Evolutionary conservation across 1,140 invertebrate species (phyloP).

Genomic region (Gryllus bimaculatus): DNA sequence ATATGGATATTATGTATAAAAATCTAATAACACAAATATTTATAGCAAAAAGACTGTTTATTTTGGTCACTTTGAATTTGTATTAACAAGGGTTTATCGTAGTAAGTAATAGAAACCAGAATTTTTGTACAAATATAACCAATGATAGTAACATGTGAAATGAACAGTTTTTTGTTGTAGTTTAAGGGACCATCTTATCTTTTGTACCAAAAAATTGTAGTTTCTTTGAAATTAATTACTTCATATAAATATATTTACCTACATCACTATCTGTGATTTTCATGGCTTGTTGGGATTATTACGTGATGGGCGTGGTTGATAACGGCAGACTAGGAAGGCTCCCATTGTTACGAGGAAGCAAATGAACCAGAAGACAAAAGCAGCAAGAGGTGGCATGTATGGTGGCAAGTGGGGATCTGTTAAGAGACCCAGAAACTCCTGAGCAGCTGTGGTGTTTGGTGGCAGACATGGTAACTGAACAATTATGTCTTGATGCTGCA

Average conservation of each 20-base stretch:
- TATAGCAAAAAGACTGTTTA: too few species aligned
- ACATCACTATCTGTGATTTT: neutral
- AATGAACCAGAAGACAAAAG: constrained; percentile 21
- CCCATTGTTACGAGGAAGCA: constrained; percentile 18
- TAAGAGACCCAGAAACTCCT: constrained; percentile 32
- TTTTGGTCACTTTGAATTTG: too few species aligned
- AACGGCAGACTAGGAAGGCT: constrained; percentile 17
- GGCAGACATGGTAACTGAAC: constrained; percentile 65
- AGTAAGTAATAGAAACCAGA: too few species aligned
- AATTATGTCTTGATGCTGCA: constrained; percentile 72
- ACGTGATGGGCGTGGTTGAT: constrained; percentile 10
- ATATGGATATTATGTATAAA: too few species aligned
- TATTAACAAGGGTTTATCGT: too few species aligned
- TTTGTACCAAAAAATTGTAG: too few species aligned
- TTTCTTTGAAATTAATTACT: too few species aligned
- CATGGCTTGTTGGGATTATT: constrained; percentile 22
- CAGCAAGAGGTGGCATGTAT: constrained; percentile 16
- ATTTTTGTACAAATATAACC: too few species aligned
- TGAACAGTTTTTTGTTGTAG: too few species aligned
- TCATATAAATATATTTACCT: neutral
- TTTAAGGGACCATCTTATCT: too few species aligned
- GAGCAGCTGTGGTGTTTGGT: constrained; percentile 61
- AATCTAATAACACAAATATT: too few species aligned
- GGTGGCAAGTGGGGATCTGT: constrained; percentile 11
- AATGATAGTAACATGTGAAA: too few species aligned